Base-by-base conservation (phyloP, 1,140 invertebrate species). In the Cataglyphis hispanica region DNA sequence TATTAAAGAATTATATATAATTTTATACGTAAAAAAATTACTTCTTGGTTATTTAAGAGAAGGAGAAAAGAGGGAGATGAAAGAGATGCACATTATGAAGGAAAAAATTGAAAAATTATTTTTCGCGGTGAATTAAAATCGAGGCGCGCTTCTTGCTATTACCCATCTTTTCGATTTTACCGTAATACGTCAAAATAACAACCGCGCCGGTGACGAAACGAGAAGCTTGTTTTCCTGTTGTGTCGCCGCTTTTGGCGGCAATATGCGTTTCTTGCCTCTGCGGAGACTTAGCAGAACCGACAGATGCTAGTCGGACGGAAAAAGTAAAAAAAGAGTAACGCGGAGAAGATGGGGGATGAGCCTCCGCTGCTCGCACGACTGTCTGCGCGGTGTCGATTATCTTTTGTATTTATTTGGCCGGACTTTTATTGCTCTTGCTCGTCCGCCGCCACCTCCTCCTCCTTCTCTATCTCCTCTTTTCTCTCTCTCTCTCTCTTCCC, bases 281-380 rank as follows among this genome's bases (percentile, higher is more conserved):
- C 46, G 34, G 50, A 81, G 83, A 77, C 58, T 80, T 66, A 58
- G 43, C 72, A 84, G 74, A 87, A 83, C 87, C 86, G 92, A 90
- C 90, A 93, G 92, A 92, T 93, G 91, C 89, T 72, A 77, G 72
- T 86, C 72, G 60, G 56, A 67, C 50, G 61, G 40, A 84, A 81
- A 88, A 50, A 84, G 22, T 78, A 37, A 84, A 75, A 75, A 70
- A 84, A 81, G 60, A 63, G 69, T 46, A 77, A 6, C 5, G 43
- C 37, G 19, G 46, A 19, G 46, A 50, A 50, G 46, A 34, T 58
- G 85, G 66, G 75, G 76, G 31, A 83, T 58, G 61, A 87, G 76
- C 75, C 37, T 87, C 46, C 50, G 72, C 31, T 83, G 37, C 56
- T 56, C 67, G 69, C 78, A 85, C 86, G 84, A 90, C 86, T 80